Evolutionary conservation across 2,113 vertebrate species (phyloP).

Genomic region (Atractosteus spatula): DNA sequence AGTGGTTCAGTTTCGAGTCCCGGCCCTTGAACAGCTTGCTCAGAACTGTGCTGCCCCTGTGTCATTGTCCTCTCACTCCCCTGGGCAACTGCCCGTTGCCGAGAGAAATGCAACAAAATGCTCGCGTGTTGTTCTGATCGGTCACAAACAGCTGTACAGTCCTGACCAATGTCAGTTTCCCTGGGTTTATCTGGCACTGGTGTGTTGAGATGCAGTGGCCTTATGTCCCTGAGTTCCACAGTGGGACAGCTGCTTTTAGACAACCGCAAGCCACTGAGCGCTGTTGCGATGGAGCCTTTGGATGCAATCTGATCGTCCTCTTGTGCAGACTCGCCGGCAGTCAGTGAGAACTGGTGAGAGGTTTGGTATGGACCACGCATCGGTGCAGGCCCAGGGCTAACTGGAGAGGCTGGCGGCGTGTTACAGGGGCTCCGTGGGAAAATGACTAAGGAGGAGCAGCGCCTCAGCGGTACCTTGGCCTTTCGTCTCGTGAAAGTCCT

Average conservation of each 20-base stretch:
- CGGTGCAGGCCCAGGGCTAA: slow-evolving; percentile 58
- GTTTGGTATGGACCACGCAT: slow-evolving; percentile 65
- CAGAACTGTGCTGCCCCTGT: slow-evolving; percentile 45
- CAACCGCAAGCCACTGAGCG: slow-evolving; percentile 72
- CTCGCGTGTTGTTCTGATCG: slow-evolving; percentile 62
- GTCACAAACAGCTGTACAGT: slow-evolving; percentile 50
- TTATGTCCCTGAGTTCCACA: slow-evolving; percentile 67
- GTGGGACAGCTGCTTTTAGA: slow-evolving; percentile 62
- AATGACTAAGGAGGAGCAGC: slow-evolving; percentile 91
- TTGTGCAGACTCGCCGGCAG: slow-evolving; percentile 56
- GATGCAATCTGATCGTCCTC: slow-evolving; percentile 55
- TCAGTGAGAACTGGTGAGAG: slow-evolving; percentile 66
- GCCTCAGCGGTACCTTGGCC: slow-evolving; percentile 74
- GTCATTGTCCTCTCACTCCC: slow-evolving; percentile 48
- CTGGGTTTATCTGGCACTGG: slow-evolving; percentile 59
- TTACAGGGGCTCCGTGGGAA: slow-evolving; percentile 84
- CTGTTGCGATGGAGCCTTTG: slow-evolving; percentile 72
- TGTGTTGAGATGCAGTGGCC: slow-evolving; percentile 67
- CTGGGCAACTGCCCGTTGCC: slow-evolving; percentile 55
- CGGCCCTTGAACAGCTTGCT: slow-evolving; percentile 36
- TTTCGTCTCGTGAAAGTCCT: slow-evolving; percentile 54
- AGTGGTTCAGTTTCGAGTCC: slow-evolving; percentile 42
- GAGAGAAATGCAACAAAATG: slow-evolving; percentile 72
- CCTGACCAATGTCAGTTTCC: slow-evolving; percentile 28
- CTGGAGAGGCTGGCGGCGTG: slow-evolving; percentile 83